Evolutionary conservation across 92 coral and sea anemone species (phyloP), one percentile per base, ranked within the genome.

Genomic region (Metridium senile): DNA sequence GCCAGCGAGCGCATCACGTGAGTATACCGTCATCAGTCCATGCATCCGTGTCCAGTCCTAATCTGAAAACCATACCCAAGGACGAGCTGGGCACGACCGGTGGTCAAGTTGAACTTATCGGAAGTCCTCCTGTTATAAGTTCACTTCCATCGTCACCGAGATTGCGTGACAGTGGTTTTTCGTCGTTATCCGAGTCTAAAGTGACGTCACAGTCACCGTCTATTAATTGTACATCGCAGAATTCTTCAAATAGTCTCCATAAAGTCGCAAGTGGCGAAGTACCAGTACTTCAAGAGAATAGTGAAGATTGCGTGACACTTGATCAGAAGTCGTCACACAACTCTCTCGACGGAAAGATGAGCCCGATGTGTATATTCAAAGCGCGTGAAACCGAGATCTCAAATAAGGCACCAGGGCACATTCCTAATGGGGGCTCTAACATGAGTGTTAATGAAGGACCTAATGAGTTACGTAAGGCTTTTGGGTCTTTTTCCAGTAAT

Each of bases 121-220:
- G 68, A 0, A 52, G 59, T 13, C 66, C 71, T 20, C 68, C 84
- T 7, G 61, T 78, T 17, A 69, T 52, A 26, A 71, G 89, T 52
- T 87, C 91, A 1, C 70, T 87, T 1, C 91, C 91, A 7, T 31
- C 87, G 0, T 87, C 91, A 18, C 91, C 91, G 0, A 67, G 68
- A n/a, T 73, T 72, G 33, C 74, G 77, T 19, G 74, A 18, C 30
- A 39, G 33, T 1, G 76, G 76, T 6, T 68, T 79, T 53, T 78
- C 59, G 8, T 52, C 61, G 1, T 19, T 66, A 51, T 27, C 80
- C 0, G 57, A 74, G 33, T 33, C 52, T 67, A 45, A 43, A 25
- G 75, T n/a, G n/a, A n/a, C n/a, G n/a, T n/a, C n/a, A n/a, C 20
- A 56, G 63, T 4, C 77, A 16, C 20, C 79, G 26, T 11, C 39